phyloP scores from a whole-genome alignment of 2,888 invertebrate genomes.

The Caenorhabditis sp. region DNA sequence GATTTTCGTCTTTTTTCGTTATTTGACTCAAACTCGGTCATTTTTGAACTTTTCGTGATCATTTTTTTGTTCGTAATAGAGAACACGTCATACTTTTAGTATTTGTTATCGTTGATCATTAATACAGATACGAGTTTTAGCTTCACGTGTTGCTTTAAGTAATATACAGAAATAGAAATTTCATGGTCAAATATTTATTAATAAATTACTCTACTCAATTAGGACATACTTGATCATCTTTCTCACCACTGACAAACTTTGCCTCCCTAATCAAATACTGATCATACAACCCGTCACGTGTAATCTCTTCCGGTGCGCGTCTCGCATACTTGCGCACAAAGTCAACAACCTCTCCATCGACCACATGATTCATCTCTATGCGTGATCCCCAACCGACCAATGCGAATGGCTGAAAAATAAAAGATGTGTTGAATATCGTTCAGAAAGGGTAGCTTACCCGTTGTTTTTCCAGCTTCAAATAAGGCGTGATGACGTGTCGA shows the following conservation, averaged over 20 bases:
- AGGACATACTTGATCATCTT: constrained; percentile 47
- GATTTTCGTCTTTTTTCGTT: no score
- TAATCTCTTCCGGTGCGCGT: constrained; percentile 59
- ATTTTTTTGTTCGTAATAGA: no score
- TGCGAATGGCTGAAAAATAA: constrained; percentile 78
- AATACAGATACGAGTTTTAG: no score
- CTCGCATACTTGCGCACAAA: constrained; percentile 76
- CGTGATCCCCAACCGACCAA: constrained; percentile 82
- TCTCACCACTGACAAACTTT: constrained; percentile 35
- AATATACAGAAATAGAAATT: no score
- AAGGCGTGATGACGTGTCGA: constrained; percentile 82
- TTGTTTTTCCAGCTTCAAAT: constrained; percentile 70
- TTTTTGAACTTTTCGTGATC: no score
- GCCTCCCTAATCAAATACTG: constrained; percentile 53
- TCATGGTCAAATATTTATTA: no score
- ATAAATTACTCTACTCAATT: background rate
- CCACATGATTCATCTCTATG: constrained; percentile 79
- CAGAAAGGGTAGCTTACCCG: constrained; percentile 30
- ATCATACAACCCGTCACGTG: constrained; percentile 51
- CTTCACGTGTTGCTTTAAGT: no score
- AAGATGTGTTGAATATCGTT: background rate
- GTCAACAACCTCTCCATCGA: constrained; percentile 75
- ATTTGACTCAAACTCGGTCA: no score
- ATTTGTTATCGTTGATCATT: no score
- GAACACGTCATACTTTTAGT: no score